Base-by-base conservation (phyloP, 2,888 invertebrate genomes). In the Diarsia rubi region DNA sequence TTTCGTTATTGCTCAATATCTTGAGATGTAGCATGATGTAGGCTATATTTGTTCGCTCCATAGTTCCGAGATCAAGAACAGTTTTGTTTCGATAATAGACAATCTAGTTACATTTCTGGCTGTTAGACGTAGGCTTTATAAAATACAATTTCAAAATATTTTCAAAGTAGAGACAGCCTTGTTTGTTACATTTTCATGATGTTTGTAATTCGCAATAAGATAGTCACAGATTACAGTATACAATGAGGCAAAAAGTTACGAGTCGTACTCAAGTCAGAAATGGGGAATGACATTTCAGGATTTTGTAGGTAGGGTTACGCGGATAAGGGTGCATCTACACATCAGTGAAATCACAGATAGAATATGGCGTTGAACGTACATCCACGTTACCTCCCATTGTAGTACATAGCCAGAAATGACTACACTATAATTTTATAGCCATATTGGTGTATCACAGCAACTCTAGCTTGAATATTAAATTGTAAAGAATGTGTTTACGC, bases 381-480 rank as follows among this genome's bases (percentile, higher is more conserved):
- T 80, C 73, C 79, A 88, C 85, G 85, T 79, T 79, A 76, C 82
- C 82, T 75, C 75, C 75, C 88, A 89, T 89, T 90, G 90, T 89
- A 88, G 91, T 88, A 88, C 90, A 89, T 92, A 92, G 92, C 91
- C 94, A 92, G 93, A 93, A 92, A 92, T 90, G 91, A 95, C 93
- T 94, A 94, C 91, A 92, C 90, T 93, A 94, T 92, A 93, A 89
- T 88, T 92, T 94, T 94, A 93, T 94, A 94, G 96, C 94, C 96
- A 95, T 93, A 93, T 93, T 93, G 93, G 92, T 95, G 95, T 96
- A 96, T 96, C 96, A 96, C 96, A 96, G 96, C 94, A 95, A 96
- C 95, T 96, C 96, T 96, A 96, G 96, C 96, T 92, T 96, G 96
- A 94, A 94, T 93, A 93, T 95, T 92, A 93, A 94, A 93, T 94